Conservation (phyloP, 2,113 vertebrate genomes). For the Nycticryphes semicollaris region DNA sequence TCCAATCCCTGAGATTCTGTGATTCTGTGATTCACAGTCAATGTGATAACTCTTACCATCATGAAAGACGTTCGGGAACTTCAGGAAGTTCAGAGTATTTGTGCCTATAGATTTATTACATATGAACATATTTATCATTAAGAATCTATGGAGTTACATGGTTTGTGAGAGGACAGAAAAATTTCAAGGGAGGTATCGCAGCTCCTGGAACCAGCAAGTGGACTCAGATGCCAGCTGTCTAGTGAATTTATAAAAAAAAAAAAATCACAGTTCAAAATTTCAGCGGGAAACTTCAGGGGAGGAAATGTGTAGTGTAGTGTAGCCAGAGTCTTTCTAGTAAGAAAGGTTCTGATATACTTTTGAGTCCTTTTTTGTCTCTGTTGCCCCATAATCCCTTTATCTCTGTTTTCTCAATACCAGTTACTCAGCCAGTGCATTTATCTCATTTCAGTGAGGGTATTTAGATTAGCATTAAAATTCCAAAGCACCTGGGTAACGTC, state of each 20-base stretch:
- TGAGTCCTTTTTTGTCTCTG: not conserved
- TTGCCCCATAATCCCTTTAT: not conserved
- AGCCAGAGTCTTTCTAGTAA: not conserved
- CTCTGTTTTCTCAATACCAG: constrained; percentile 2
- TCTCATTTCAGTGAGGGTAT: not conserved
- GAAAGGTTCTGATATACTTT: not conserved
- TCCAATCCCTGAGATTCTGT: too few species aligned
- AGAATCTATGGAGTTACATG: not conserved
- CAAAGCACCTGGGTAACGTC: not conserved
- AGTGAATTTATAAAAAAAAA: not conserved
- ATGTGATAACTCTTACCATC: not conserved
- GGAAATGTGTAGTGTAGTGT: not conserved
- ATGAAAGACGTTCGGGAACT: not conserved
- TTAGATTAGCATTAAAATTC: constrained; percentile 47
- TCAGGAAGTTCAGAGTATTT: not conserved
- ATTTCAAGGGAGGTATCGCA: not conserved
- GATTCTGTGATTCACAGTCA: not conserved
- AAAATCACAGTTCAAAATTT: not conserved
- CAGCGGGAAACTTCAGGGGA: not conserved
- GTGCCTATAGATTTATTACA: not conserved
- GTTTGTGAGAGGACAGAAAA: not conserved
- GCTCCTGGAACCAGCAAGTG: not conserved
- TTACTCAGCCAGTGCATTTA: constrained; percentile 11
- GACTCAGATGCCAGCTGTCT: not conserved
- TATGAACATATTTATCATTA: not conserved